phyloP scores from a whole-genome alignment of 2,113 vertebrate species.

The Danionella cerebrum region DNA sequence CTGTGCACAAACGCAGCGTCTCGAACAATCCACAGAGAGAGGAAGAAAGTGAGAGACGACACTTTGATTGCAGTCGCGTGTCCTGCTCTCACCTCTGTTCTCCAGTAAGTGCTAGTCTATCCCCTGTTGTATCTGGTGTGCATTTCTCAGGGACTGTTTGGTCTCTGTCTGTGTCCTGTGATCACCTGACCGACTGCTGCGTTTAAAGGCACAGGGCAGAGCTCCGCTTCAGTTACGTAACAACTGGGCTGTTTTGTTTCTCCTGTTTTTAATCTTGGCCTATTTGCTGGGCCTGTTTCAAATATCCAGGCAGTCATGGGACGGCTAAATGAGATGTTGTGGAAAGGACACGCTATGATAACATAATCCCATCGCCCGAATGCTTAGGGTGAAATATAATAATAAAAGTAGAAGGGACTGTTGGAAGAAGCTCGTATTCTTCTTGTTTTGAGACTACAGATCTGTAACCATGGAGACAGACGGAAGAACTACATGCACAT shows the following conservation, averaged over 20 bases:
- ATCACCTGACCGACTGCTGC: constrained; percentile 67
- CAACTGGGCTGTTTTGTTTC: constrained; percentile 31
- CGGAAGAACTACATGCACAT: background rate
- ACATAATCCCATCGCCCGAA: background rate
- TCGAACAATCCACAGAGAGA: constrained; percentile 51
- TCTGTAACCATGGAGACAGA: constrained; percentile 19
- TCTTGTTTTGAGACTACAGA: constrained; percentile 23
- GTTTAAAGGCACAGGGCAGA: constrained; percentile 70
- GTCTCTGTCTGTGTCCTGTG: no score
- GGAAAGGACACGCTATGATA: background rate
- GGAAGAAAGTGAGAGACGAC: background rate
- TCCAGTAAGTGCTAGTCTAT: constrained; percentile 53
- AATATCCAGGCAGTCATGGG: constrained; percentile 12
- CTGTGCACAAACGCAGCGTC: constrained; percentile 75
- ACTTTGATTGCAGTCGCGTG: constrained; percentile 47
- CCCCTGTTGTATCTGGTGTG: constrained; percentile 21
- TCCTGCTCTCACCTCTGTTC: constrained; percentile 38
- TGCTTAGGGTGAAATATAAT: background rate
- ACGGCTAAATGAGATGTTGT: constrained; percentile 9
- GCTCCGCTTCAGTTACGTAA: constrained; percentile 48
- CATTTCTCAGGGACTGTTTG: no score
- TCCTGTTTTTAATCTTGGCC: constrained; percentile 25
- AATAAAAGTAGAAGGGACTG: background rate
- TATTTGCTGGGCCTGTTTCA: background rate
- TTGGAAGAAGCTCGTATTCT: constrained; percentile 15